These are phyloP conservation scores for Antrozous pallidus DNA, from an alignment of 2,797 vertebrate species.

Conservation along the genomic window DNA sequence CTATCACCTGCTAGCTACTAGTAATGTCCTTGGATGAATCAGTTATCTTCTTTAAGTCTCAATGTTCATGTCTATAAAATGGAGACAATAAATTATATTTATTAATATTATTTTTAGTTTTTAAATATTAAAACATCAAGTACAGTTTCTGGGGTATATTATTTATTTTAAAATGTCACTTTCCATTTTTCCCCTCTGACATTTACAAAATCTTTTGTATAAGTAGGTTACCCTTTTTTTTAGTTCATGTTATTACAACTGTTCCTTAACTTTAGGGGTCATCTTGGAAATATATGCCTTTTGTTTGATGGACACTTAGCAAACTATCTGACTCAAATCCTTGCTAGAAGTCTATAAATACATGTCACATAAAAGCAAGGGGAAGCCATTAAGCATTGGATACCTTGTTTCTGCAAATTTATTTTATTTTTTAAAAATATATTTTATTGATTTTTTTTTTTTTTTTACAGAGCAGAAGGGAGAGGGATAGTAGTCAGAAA, in stretches of 20 bases:
- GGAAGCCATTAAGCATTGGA: neutral
- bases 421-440: too few relatives aligned
- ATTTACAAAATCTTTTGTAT: neutral
- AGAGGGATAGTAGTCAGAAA: too few relatives aligned
- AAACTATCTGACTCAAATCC: neutral
- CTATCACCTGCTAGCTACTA: neutral
- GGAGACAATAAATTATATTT: neutral
- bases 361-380: neutral
- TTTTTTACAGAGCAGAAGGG: too few relatives aligned
- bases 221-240: neutral
- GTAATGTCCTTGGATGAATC: neutral
- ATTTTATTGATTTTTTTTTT: too few relatives aligned
- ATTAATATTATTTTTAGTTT: neutral
- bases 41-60: neutral
- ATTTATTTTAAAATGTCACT: neutral
- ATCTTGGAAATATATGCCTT: neutral
- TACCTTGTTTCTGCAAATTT: neutral
- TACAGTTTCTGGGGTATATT: neutral
- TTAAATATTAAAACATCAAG: neutral
- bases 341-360: neutral
- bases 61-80: neutral
- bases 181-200: neutral
- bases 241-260: neutral
- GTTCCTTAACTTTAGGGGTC: neutral
- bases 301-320: neutral